Evolutionary conservation across 2,797 vertebrate genomes (phyloP), one percentile per base, ranked within the genome.

Genomic region (Crocidura indochinensis): DNA sequence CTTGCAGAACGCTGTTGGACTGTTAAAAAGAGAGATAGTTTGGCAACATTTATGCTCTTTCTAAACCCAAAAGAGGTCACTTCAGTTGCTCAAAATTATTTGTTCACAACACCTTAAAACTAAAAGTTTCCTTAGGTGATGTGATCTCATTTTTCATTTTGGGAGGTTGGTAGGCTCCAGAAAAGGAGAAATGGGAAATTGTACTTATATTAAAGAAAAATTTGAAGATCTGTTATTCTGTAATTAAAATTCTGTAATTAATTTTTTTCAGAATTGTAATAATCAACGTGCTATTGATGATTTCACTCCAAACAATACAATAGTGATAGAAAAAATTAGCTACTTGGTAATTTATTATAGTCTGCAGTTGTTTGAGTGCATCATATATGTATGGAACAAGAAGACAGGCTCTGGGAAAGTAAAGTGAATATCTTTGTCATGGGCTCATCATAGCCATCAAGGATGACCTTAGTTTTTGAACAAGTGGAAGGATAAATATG

Each of bases 1-100:
- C 78, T 93, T 95, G 79, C 79, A 62, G 89, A 90, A 91, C 29
- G 20, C 49, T 83, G 76, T 81, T 85, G 76, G 68, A 90, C 68
- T 87, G 77, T 88, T 92, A 90, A 88, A 96, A 65, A 94, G 47
- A 64, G 47, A 78, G 65, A 79, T 88, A 93, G 26, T n/a, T 9
- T 76, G 75, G 69, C 60, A 81, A 93, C 24, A n/a, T 64, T 64
- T 89, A 47, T 49, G 64, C 6, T 81, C 46, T 77, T 91, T 84
- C 68, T 80, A 75, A 95, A 93, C 68, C 65, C 31, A 83, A 88
- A 91, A 46, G 71, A 95, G 73, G 49, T 85, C 75, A 91, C 44
- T 44, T 49, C 22, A 51, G 14, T 38, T 78, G 60, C 56, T 92
- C 80, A 91, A 60, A 83, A 64, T 86, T n/a, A 6, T 89, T 94